A percentile compares a stretch with the other conserved stretches of the same genome.
Evolutionary conservation across 1,140 invertebrate species (phyloP).

Genomic region (Diorhabda elongata): DNA sequence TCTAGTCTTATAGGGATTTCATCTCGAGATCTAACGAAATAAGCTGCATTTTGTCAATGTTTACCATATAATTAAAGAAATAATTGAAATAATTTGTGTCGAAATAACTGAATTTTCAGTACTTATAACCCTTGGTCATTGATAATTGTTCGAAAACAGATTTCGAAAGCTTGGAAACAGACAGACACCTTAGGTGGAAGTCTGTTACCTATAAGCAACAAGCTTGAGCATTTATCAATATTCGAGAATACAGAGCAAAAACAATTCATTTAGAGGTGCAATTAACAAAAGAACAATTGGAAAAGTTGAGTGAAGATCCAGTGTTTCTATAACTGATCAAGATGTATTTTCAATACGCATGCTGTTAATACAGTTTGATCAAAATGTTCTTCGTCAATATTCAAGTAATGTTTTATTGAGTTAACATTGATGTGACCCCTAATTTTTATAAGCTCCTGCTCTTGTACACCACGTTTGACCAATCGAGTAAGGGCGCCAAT

Average conservation of each 20-base stretch:
- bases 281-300: slow-evolving; percentile 4
- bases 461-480: neutral
- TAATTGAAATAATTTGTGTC: too few species aligned
- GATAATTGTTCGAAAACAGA: neutral
- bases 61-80: too few species aligned
- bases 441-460: slow-evolving; percentile 8
- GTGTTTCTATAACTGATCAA: slow-evolving; percentile 7
- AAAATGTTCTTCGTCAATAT: neutral
- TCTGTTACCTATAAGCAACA: neutral
- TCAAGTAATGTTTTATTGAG: neutral
- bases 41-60: too few species aligned
- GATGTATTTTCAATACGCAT: neutral
- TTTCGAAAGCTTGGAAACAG: neutral
- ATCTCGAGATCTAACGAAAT: too few species aligned
- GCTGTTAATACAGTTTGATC: neutral
- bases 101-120: neutral
- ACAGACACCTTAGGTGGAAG: too few species aligned
- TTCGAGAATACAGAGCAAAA: neutral
- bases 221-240: neutral
- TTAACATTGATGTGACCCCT: neutral
- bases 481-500: neutral
- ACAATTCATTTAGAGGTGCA: slow-evolving; percentile 9
- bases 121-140: neutral
- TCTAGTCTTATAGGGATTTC: too few species aligned
- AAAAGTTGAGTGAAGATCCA: slow-evolving; percentile 6